Base-by-base conservation (phyloP, 2,888 invertebrate genomes). In the Watsonalla binaria region DNA sequence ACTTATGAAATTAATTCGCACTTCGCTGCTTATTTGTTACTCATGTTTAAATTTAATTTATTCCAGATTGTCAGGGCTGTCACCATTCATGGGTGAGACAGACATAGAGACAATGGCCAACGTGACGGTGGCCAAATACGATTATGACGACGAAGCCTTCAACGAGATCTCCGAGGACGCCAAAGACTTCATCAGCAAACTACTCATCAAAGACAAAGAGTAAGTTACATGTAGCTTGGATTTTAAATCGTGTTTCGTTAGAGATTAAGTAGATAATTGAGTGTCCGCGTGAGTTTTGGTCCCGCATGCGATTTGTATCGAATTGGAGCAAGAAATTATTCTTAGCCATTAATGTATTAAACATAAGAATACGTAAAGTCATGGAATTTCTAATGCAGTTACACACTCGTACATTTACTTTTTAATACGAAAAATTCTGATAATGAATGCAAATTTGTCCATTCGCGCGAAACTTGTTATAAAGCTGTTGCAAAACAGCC, bases 101-200 rank as follows among this genome's bases (percentile, higher is more conserved):
- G 99, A 99, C 83, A 95, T 97, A 68, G 98, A 99, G 84, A 99
- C 99, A 7, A 97, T 99, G 96, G 97, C 97, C n/a, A 99, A 99
- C 84, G 98, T 99, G 37, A 98, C 99, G 2, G 94, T 97, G 68
- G 98, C 97, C 51, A 97, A 98, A 80, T 99, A 98, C 84, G 99
- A 99, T 90, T 99, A 97, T 84, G 98, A 98, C 72, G 98, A 99
- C 81, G 98, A 99, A 84, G 97, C 97, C 56, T 99, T 99, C 88
- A 95, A 96, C 70, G 96, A 96, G 76, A 98, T 99, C 71, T 98
- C 98, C 2, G 95, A 95, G 35, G 96, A 96, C 70, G 99, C 99
- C 55, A 97, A 98, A 86, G 98, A 99, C 86, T 99, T 99, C 89
- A 99, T 99, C 70, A 92, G 93, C 61, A 96, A 96, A 86, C 93